These are phyloP conservation scores for Caranx ignobilis DNA, from an alignment of 2,113 vertebrate genomes.

Conservation along the genomic window DNA sequence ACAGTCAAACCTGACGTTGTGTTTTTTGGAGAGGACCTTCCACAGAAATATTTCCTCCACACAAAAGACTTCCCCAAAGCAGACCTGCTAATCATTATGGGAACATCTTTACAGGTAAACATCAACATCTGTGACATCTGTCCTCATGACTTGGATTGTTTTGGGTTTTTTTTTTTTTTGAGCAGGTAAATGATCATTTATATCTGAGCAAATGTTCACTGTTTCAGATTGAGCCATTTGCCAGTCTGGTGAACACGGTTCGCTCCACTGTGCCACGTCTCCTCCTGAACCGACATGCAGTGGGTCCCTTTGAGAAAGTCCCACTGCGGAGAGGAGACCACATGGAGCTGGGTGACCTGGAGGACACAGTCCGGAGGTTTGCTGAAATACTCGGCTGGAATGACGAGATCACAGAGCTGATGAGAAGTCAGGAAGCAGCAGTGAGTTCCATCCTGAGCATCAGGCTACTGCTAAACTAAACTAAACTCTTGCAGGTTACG, in stretches of 20 bases:
- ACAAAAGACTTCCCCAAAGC: slow-evolving; percentile 84
- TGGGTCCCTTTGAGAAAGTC: slow-evolving; percentile 81
- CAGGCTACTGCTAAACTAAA: background rate
- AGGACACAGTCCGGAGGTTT: slow-evolving; percentile 75
- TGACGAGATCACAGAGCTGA: slow-evolving; percentile 80
- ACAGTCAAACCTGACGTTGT: slow-evolving; percentile 86
- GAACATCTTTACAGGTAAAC: slow-evolving; percentile 84
- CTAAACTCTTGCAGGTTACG: background rate
- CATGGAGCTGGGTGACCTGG: slow-evolving; percentile 83
- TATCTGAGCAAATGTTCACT: background rate
- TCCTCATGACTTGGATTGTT: background rate
- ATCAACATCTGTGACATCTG: background rate
- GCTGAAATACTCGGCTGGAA: slow-evolving; percentile 81
- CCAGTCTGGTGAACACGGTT: slow-evolving; percentile 85
- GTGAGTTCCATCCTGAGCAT: slow-evolving; percentile 42
- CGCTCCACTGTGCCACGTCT: slow-evolving; percentile 82
- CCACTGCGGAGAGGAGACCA: slow-evolving; percentile 79
- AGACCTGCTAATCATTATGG: slow-evolving; percentile 87
- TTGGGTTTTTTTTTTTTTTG: background rate
- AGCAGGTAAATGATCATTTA: background rate
- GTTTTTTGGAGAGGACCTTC: slow-evolving; percentile 87
- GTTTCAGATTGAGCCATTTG: slow-evolving; percentile 85
- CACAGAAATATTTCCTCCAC: slow-evolving; percentile 84
- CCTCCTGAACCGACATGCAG: slow-evolving; percentile 82
- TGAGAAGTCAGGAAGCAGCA: slow-evolving; percentile 71